Percentiles rank a stretch among this genome's conserved stretches.
Conservation (phyloP, 1,140 invertebrate genomes). For the Anthonomus grandis region DNA sequence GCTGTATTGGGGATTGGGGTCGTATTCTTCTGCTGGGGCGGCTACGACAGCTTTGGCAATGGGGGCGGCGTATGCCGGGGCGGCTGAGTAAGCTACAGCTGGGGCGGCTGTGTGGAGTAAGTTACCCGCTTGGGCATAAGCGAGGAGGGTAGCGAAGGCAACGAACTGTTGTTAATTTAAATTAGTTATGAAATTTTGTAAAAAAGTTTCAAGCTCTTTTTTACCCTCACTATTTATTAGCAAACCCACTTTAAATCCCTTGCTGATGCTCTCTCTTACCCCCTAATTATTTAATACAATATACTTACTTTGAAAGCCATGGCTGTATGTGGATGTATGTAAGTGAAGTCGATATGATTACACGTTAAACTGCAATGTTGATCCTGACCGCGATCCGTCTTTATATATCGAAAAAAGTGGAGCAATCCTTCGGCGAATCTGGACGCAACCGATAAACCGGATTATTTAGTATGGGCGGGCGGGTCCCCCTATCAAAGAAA, state of each 20-base stretch:
- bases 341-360: conserved; percentile 15
- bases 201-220: not conserved
- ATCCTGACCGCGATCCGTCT: conserved; percentile 21
- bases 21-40: conserved; percentile 52
- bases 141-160: conserved; percentile 29
- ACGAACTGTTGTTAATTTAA: conserved; percentile 16
- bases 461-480: too few relatives aligned
- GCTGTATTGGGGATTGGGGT: conserved; percentile 56
- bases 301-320: conserved; percentile 25
- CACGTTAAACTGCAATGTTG: conserved; percentile 20
- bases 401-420: conserved; percentile 30
- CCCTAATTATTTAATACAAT: too few relatives aligned
- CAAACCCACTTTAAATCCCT: too few relatives aligned
- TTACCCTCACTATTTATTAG: not conserved
- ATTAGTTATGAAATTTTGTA: not conserved
- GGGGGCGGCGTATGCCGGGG: conserved; percentile 54
- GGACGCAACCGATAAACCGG: conserved; percentile 21
- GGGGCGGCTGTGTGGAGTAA: not conserved
- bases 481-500: too few relatives aligned
- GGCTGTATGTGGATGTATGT: conserved; percentile 3
- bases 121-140: conserved; percentile 25
- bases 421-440: conserved; percentile 25
- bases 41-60: conserved; percentile 28
- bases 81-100: conserved; percentile 17
- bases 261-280: too few relatives aligned